Evolutionary conservation across 2,113 vertebrate species (phyloP).

Genomic region (Pachycephala philippinensis): DNA sequence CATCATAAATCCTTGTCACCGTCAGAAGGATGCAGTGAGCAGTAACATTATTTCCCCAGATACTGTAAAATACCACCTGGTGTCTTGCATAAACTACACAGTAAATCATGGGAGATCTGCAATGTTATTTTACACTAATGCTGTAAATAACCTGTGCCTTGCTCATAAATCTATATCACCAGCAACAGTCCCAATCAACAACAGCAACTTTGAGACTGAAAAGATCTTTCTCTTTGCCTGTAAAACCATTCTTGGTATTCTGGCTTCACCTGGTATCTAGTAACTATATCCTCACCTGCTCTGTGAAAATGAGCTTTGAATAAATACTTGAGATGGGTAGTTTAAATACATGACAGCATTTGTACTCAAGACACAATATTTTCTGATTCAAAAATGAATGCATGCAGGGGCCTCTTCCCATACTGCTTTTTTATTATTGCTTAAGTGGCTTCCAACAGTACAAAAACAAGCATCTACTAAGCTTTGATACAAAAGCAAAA

Average conservation of each 20-base stretch:
- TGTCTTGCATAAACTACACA: constrained; percentile 59
- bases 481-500: constrained; percentile 28
- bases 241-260: constrained; percentile 1
- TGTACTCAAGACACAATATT: background rate
- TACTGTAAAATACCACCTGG: constrained; percentile 41
- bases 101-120: constrained; percentile 59
- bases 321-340: background rate
- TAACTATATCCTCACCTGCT: background rate
- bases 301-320: constrained; percentile 32
- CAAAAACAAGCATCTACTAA: background rate
- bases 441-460: background rate
- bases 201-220: background rate
- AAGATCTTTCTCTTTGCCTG: background rate
- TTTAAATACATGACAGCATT: constrained; percentile 14
- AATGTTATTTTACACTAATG: constrained; percentile 40
- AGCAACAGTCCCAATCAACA: background rate
- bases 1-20: constrained; percentile 51
- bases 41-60: constrained; percentile 25
- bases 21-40: background rate
- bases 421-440: background rate
- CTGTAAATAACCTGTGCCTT: constrained; percentile 59
- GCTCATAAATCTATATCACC: constrained; percentile 41
- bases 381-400: constrained; percentile 15
- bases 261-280: background rate
- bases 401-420: background rate